These are phyloP conservation scores for Drosophila paracracens DNA, from an alignment of 2,888 invertebrate species.

Conservation along the genomic window DNA sequence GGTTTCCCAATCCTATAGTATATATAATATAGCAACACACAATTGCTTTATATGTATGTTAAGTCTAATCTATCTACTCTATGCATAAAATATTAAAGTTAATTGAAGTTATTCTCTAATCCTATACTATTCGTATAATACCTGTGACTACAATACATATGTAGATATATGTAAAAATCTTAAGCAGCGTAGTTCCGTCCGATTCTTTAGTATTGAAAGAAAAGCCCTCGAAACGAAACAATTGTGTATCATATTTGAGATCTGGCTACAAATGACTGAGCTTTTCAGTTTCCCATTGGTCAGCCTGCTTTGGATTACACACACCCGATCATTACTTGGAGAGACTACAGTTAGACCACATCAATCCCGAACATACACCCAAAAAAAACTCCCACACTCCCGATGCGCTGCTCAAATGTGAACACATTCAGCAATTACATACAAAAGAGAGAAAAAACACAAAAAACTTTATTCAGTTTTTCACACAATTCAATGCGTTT, in stretches of 20 bases:
- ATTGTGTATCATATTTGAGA: conserved; percentile 17
- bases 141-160: neutral
- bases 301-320: conserved; percentile 37
- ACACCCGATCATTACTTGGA: conserved; percentile 58
- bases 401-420: conserved; percentile 58
- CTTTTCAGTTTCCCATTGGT: conserved; percentile 43
- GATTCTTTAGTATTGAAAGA: neutral
- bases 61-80: neutral
- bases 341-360: conserved; percentile 61
- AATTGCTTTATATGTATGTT: neutral
- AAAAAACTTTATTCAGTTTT: conserved; percentile 59
- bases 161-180: neutral
- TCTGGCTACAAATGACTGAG: conserved; percentile 35
- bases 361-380: conserved; percentile 41
- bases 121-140: neutral
- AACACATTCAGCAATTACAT: conserved; percentile 64
- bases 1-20: neutral
- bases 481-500: conserved; percentile 82
- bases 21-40: neutral
- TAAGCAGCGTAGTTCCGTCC: conserved; percentile 24
- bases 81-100: neutral
- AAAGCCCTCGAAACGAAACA: conserved; percentile 13
- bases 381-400: conserved; percentile 34
- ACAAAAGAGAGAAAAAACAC: conserved; percentile 44
- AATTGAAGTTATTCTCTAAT: neutral